Base-by-base conservation (phyloP, 2,797 vertebrate species). In the Mus minutoides region DNA sequence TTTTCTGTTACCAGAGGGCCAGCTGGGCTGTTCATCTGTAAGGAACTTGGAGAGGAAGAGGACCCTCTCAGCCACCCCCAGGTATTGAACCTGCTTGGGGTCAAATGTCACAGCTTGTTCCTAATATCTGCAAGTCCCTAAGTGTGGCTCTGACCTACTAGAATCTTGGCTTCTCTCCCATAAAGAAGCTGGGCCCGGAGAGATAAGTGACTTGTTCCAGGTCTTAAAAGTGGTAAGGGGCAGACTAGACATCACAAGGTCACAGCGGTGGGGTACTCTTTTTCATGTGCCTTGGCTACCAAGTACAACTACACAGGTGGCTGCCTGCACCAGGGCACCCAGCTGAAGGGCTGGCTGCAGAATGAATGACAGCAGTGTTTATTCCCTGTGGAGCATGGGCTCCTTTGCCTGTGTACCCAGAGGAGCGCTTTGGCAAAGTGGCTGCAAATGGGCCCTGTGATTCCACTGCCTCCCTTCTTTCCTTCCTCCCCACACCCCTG, bases 381-480 rank as follows among this genome's bases (percentile, higher is more conserved):
- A 71, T 12, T 34, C 62, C 21, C 24, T 37, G 10, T 8, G 26
- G 16, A 2, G 1, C 24, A 2, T n/a, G 6, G 49, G 24, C 1
- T 10, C 52, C 26, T 12, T 21, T 3, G n/a, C 78, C 21, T 1
- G 19, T 62, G 29, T 43, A 29, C 29, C 49, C 22, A 46, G 37
- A 43, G 78, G 76, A 52, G 6, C 0, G 0, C 58, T 1, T 9
- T 2, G 62, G 64, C 6, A 52, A 34, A 46, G 29, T 64, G 82
- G 17, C 60, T 49, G 67, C 60, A n/a, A 86, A 86, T 26, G 46
- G 84, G 4, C 6, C 24, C n/a, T 6, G 3, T 37, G 7, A 52
- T 3, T 10, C 34, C 2, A 9, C 46, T 52, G 1, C 12, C 7
- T 86, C 19, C 21, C 21, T n/a, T 16, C 43, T 67, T 52, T 34